These are phyloP conservation scores for Drosophila rellima DNA, from an alignment of 2,888 invertebrate genomes.

Conservation along the genomic window DNA sequence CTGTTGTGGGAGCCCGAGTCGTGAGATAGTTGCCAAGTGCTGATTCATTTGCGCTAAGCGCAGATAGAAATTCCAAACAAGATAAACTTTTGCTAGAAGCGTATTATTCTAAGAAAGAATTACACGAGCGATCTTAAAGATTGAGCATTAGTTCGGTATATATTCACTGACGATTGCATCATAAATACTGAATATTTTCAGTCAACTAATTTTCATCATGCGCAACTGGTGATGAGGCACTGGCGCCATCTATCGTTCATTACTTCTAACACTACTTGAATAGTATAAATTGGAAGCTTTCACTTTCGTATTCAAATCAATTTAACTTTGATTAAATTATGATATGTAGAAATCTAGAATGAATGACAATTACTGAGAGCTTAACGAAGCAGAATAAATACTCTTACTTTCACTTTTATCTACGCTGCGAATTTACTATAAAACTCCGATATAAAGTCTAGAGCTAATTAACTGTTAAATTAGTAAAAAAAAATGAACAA, in stretches of 20 bases:
- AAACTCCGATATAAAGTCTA: background rate
- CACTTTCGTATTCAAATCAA: too few species aligned
- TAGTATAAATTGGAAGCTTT: too few species aligned
- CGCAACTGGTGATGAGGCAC: background rate
- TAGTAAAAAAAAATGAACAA: constrained; percentile 7
- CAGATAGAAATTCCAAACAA: constrained; percentile 3
- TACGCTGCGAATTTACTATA: background rate
- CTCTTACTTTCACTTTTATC: constrained; percentile 48
- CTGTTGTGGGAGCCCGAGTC: constrained; percentile 9
- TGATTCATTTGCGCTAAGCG: constrained; percentile 16
- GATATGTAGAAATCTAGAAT: background rate
- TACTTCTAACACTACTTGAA: too few species aligned
- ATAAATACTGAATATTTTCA: background rate
- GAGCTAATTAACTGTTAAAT: constrained; percentile 45
- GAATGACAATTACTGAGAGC: background rate
- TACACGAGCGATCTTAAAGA: background rate
- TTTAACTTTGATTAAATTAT: background rate
- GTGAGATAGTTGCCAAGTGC: constrained; percentile 6
- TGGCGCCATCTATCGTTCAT: background rate
- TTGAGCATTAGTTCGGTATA: background rate
- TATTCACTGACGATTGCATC: background rate
- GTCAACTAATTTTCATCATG: too few species aligned
- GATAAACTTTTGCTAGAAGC: background rate
- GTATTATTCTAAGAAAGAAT: background rate
- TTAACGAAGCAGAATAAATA: background rate